These are phyloP conservation scores for Pollimyrus isidori DNA, from an alignment of 2,113 vertebrate genomes.

Conservation along the genomic window DNA sequence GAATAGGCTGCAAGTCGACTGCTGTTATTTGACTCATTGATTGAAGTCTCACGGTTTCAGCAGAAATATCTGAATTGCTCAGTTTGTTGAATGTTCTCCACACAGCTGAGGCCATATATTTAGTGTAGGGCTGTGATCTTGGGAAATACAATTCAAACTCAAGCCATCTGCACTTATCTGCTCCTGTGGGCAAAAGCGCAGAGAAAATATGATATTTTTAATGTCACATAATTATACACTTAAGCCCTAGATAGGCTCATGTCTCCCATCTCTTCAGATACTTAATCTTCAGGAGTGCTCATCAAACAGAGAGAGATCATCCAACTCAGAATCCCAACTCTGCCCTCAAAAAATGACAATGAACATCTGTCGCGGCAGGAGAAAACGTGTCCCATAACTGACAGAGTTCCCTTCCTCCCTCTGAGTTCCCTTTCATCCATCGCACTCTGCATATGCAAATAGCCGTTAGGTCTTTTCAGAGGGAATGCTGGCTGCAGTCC, in stretches of 20 bases:
- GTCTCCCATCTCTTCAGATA: conserved; percentile 31
- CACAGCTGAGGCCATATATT: conserved; percentile 16
- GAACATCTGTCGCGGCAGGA: neutral
- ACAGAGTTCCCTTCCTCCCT: conserved; percentile 15
- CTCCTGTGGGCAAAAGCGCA: conserved; percentile 29
- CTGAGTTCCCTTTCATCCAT: conserved; percentile 9
- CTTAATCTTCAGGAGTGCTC: neutral
- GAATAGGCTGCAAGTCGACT: neutral
- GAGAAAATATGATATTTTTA: conserved; percentile 30
- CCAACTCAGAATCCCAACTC: neutral
- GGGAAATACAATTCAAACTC: conserved; percentile 26
- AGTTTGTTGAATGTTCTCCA: conserved; percentile 18
- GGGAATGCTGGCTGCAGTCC: neutral
- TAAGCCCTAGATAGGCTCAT: conserved; percentile 30
- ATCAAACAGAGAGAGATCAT: neutral
- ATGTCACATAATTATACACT: conserved; percentile 39
- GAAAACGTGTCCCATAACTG: neutral
- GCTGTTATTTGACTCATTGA: neutral
- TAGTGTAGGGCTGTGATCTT: conserved; percentile 23
- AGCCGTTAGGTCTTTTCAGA: neutral
- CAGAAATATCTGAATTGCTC: conserved; percentile 15
- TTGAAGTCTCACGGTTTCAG: neutral
- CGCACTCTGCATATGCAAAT: neutral
- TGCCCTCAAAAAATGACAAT: neutral
- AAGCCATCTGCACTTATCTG: conserved; percentile 35